phyloP scores from a whole-genome alignment of 1,140 invertebrate genomes.

The Vollenhovia emeryi region DNA sequence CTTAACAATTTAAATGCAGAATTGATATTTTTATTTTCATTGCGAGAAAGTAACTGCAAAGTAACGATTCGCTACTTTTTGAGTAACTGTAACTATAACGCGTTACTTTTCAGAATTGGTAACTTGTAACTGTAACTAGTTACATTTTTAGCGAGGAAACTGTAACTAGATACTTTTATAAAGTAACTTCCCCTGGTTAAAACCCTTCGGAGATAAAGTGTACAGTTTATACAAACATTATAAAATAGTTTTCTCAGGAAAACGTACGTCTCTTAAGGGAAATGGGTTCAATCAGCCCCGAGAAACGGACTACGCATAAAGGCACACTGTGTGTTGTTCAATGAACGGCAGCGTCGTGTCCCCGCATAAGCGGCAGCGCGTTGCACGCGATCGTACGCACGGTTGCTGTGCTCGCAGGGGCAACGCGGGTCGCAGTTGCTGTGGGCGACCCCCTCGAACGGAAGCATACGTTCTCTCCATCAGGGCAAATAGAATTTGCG shows the following conservation, averaged over 20 bases:
- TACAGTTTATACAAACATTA: not conserved
- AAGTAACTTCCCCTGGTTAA: too few relatives aligned
- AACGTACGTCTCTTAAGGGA: not conserved
- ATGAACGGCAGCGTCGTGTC: not conserved
- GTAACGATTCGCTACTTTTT: too few relatives aligned
- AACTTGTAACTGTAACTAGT: too few relatives aligned
- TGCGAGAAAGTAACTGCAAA: too few relatives aligned
- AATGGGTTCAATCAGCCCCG: not conserved
- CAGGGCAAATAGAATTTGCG: constrained; percentile 83
- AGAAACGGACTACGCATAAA: not conserved
- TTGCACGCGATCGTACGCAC: constrained; percentile 4
- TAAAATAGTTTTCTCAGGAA: not conserved
- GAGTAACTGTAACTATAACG: too few relatives aligned
- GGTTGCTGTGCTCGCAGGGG: constrained; percentile 41
- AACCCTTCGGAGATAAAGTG: not conserved
- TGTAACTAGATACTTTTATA: too few relatives aligned
- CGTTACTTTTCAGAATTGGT: too few relatives aligned
- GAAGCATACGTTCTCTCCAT: constrained; percentile 73
- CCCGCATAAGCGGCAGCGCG: constrained; percentile 8
- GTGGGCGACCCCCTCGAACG: constrained; percentile 58
- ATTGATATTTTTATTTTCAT: too few relatives aligned
- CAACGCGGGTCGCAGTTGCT: constrained; percentile 45
- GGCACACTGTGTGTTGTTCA: not conserved
- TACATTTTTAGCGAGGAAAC: too few relatives aligned
- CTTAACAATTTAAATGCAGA: too few relatives aligned